Evolutionary conservation across 1,140 invertebrate species (phyloP).

Genomic region (Copidosoma floridanum): DNA sequence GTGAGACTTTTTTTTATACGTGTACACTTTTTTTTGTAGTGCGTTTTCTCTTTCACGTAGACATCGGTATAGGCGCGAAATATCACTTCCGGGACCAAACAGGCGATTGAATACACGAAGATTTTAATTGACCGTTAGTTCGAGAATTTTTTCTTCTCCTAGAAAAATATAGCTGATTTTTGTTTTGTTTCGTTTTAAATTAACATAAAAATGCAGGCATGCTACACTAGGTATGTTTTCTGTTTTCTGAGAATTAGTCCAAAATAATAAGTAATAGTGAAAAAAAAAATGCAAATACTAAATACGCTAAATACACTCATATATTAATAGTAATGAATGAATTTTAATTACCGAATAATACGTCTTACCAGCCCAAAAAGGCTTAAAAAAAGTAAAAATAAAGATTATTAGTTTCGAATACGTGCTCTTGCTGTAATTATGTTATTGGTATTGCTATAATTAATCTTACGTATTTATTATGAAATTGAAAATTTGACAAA

Average conservation of each 20-base stretch:
- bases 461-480: no score
- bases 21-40: background rate
- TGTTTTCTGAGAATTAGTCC: no score
- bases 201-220: no score
- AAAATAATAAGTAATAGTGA: no score
- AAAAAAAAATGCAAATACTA: background rate
- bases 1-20: background rate
- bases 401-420: slow-evolving; percentile 14
- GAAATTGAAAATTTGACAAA: no score
- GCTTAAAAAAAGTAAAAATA: slow-evolving; percentile 35
- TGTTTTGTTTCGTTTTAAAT: no score
- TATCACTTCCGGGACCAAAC: background rate
- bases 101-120: background rate
- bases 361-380: slow-evolving; percentile 31
- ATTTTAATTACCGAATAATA: slow-evolving; percentile 40
- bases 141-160: no score
- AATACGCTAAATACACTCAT: background rate
- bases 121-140: no score
- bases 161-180: no score
- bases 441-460: no score
- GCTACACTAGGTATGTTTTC: no score
- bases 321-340: background rate
- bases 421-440: background rate
- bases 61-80: background rate
- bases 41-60: background rate